phyloP scores from a whole-genome alignment of 1,140 invertebrate genomes.

The Cherax quadricarinatus region DNA sequence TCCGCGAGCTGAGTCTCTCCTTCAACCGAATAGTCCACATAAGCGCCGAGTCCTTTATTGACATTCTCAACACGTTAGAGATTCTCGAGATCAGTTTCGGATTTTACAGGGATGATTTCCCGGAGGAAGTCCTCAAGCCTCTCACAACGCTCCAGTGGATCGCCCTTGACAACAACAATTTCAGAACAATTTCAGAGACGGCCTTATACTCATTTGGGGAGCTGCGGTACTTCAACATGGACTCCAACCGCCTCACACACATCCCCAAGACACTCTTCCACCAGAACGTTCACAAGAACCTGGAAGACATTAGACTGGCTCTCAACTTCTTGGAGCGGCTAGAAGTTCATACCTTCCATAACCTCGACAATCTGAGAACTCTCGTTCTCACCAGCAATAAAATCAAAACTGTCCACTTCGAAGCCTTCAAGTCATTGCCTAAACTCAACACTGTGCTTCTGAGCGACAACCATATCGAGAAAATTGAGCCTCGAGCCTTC shows the following conservation, averaged over 20 bases:
- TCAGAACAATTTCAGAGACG: slow-evolving; percentile 72
- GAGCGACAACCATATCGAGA: slow-evolving; percentile 76
- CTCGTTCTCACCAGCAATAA: slow-evolving; percentile 85
- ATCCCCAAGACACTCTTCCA: slow-evolving; percentile 80
- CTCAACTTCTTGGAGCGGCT: slow-evolving; percentile 84
- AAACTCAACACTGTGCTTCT: slow-evolving; percentile 84
- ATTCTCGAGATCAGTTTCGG: slow-evolving; percentile 91
- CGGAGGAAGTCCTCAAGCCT: slow-evolving; percentile 84
- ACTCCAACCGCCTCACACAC: slow-evolving; percentile 82
- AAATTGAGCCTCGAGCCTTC: slow-evolving; percentile 79
- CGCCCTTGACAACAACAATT: slow-evolving; percentile 91
- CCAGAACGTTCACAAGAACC: slow-evolving; percentile 83
- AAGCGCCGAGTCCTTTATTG: slow-evolving; percentile 85
- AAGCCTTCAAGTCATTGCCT: slow-evolving; percentile 83
- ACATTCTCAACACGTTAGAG: slow-evolving; percentile 85
- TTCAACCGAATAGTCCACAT: slow-evolving; percentile 90
- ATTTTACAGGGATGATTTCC: slow-evolving; percentile 85
- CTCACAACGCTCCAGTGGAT: slow-evolving; percentile 88
- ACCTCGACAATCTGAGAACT: slow-evolving; percentile 82
- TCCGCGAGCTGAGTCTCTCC: slow-evolving; percentile 91
- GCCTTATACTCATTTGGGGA: slow-evolving; percentile 77
- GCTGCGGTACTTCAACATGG: slow-evolving; percentile 90
- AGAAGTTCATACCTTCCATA: slow-evolving; percentile 82
- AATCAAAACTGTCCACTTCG: slow-evolving; percentile 80
- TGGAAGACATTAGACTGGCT: slow-evolving; percentile 86